These are phyloP conservation scores for Lepidothrix coronata DNA, from an alignment of 2,113 vertebrate genomes.

Conservation along the genomic window DNA sequence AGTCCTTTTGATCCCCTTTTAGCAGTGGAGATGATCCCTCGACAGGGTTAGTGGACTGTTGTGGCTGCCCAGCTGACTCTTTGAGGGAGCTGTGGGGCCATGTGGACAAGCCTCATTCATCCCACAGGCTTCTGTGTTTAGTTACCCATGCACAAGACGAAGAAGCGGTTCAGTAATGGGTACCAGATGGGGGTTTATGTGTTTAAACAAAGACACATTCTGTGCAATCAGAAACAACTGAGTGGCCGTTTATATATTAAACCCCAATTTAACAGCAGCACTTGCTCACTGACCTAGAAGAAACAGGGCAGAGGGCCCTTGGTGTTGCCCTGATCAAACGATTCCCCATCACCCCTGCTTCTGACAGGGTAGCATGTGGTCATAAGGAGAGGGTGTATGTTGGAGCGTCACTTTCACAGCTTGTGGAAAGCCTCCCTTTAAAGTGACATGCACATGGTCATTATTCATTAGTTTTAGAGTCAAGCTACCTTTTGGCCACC, in stretches of 20 bases:
- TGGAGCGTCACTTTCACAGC: not conserved
- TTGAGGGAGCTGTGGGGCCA: not conserved
- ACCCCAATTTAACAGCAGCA: not conserved
- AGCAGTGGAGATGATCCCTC: not conserved
- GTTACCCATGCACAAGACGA: not conserved
- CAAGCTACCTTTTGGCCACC: not conserved
- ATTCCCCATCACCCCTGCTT: not conserved
- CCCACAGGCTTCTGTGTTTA: not conserved
- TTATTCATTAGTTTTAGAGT: not conserved
- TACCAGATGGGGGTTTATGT: constrained; percentile 22
- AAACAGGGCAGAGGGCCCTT: not conserved
- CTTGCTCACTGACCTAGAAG: not conserved
- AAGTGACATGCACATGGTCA: not conserved
- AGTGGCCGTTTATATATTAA: not conserved
- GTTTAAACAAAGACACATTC: constrained; percentile 44
- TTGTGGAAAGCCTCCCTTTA: not conserved
- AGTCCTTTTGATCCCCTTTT: not conserved
- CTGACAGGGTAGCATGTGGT: not conserved
- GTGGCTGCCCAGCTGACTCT: not conserved
- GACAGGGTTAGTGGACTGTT: not conserved
- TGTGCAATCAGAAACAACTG: constrained; percentile 19
- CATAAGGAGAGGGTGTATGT: not conserved
- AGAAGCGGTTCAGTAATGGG: not conserved
- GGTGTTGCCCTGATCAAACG: not conserved
- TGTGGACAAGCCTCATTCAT: not conserved